Evolutionary conservation across 2,797 vertebrate species (phyloP).

Genomic region (Smutsia temminckii): DNA sequence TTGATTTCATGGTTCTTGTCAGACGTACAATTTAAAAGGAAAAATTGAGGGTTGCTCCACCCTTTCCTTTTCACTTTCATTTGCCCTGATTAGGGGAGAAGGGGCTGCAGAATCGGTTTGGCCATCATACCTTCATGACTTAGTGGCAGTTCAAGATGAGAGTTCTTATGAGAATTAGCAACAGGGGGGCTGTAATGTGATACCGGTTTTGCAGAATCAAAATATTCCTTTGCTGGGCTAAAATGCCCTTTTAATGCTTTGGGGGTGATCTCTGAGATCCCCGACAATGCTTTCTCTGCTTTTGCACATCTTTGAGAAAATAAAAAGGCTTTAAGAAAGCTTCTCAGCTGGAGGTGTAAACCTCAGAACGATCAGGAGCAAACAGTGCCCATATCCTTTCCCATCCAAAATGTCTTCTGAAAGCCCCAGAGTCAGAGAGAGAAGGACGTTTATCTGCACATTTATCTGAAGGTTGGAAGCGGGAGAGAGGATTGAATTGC

Average conservation of each 20-base stretch:
- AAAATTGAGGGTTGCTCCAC: neutral
- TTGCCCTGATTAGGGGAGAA: neutral
- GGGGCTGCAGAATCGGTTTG: neutral
- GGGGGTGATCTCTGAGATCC: neutral
- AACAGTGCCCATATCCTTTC: conserved; percentile 58
- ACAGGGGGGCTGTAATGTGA: neutral
- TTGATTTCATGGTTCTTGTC: conserved; percentile 45
- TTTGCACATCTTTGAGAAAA: conserved; percentile 57
- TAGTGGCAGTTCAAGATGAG: conserved; percentile 51
- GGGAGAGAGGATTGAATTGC: conserved; percentile 81
- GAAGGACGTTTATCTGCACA: conserved; percentile 70
- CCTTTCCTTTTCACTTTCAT: neutral
- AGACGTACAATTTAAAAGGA: conserved; percentile 5
- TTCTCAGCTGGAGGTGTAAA: conserved; percentile 71
- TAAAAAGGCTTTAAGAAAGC: conserved; percentile 70
- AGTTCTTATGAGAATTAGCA: conserved; percentile 52
- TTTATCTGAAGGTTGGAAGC: conserved; percentile 74
- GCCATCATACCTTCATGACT: conserved; percentile 33
- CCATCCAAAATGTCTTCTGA: conserved; percentile 43
- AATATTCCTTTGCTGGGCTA: conserved; percentile 25
- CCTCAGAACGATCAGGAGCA: conserved; percentile 74
- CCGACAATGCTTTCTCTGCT: conserved; percentile 67
- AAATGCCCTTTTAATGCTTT: conserved; percentile 25
- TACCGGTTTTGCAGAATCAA: conserved; percentile 51
- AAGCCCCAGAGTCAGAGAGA: conserved; percentile 54